A percentile compares a stretch with the other conserved stretches of the same genome.
Evolutionary conservation across 2,113 vertebrate genomes (phyloP).

Genomic region (Jaculus jaculus): DNA sequence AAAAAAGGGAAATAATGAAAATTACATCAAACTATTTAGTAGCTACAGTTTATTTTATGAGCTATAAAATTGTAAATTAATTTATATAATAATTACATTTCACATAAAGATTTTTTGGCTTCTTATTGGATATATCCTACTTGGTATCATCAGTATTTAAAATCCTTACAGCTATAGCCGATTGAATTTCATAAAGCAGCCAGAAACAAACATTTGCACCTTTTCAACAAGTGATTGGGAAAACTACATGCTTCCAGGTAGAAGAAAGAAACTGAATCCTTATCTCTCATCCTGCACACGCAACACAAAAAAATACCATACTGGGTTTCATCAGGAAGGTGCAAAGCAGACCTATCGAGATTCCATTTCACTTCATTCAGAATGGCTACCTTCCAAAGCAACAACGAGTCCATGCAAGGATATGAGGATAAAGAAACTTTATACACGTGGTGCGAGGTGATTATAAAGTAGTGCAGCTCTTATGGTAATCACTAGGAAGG

Average conservation of each 20-base stretch:
- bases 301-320: not conserved
- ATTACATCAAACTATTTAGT: not conserved
- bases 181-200: not conserved
- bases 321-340: too few relatives aligned
- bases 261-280: not conserved
- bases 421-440: not conserved
- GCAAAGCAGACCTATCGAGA: too few relatives aligned
- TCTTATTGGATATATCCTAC: not conserved
- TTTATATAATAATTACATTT: not conserved
- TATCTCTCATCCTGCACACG: too few relatives aligned
- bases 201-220: not conserved
- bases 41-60: not conserved
- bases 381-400: too few relatives aligned
- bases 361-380: too few relatives aligned
- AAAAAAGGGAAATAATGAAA: not conserved
- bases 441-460: not conserved
- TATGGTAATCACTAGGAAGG: not conserved
- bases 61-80: not conserved
- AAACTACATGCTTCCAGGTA: not conserved
- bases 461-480: not conserved
- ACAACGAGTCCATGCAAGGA: not conserved
- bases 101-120: not conserved
- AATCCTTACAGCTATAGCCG: not conserved
- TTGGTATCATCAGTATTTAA: too few relatives aligned
- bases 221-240: not conserved